Base-by-base conservation (phyloP, 2,888 invertebrate species). In the Eupithecia subumbrata region DNA sequence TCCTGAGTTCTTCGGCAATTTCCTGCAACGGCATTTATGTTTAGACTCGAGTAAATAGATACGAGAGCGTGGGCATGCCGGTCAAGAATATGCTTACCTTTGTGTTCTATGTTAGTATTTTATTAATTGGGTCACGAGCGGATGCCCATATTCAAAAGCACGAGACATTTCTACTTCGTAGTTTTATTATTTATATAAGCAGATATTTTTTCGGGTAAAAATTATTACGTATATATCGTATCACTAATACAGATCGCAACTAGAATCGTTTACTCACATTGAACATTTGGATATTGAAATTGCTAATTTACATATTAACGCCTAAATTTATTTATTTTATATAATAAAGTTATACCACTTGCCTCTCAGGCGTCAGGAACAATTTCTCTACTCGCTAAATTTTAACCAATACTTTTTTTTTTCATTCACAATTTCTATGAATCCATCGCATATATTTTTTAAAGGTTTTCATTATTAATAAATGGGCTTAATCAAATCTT, bases 1-100 rank as follows among this genome's bases (percentile, higher is more conserved):
- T 98, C 98, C 91, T 98, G 95, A 70, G 97, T 97, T 82, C 98
- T 96, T 83, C 98, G 96, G 75, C 97, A 96, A 81, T 97, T 97
- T 64, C 92, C 93, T 93, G 88, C 18, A 82, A 80, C 69, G 72
- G 63, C 82, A 76, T 70, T 48, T 60, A n/a, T 8, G 9, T 79
- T 72, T 73, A 78, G 72, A 63, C 18, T 69, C 9, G 5, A n/a
- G 1, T 7, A n/a, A 1, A 63, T 74, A 69, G 16, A 63, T 4
- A 67, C 30, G 4, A 63, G 9, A 18, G 34, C n/a, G 12, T 22
- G 52, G 22, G 43, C 22, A 9, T 40, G 7, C 9, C 16, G 68
- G 22, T 43, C 43, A 7, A 11, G 43, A 40, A 14, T 45, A 43
- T 14, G 43, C 77, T 86, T 85, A 84, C 84, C 85, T 84, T 82